Conservation (phyloP, 1,140 invertebrate species). For the Anastrepha ludens region DNA sequence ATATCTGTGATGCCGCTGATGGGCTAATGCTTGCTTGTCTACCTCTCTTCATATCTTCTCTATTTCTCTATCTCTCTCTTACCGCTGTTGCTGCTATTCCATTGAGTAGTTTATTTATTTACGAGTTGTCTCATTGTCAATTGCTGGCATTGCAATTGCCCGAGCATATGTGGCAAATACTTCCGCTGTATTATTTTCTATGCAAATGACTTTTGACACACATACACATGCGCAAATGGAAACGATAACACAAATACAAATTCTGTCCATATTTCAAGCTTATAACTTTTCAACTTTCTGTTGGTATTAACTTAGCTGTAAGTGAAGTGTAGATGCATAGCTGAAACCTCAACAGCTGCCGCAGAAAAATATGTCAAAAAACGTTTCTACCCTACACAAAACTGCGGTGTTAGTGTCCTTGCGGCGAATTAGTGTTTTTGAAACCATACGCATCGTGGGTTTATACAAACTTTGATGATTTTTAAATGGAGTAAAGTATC, state of each 20-base stretch:
- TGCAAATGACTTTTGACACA: slow-evolving; percentile 13
- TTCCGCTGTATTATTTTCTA: slow-evolving; percentile 33
- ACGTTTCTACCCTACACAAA: too few species aligned
- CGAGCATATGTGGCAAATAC: slow-evolving; percentile 16
- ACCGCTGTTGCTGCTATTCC: neutral
- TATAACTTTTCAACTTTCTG: neutral
- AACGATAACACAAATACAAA: neutral
- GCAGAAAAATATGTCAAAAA: too few species aligned
- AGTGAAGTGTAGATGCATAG: too few species aligned
- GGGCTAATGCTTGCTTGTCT: neutral
- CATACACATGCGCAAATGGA: neutral
- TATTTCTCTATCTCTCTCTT: too few species aligned
- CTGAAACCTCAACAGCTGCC: too few species aligned
- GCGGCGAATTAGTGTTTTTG: too few species aligned
- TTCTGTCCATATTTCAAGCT: neutral
- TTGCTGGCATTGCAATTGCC: neutral
- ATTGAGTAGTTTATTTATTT: slow-evolving; percentile 39
- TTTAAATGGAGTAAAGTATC: too few species aligned
- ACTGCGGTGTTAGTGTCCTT: too few species aligned
- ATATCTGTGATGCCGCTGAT: neutral
- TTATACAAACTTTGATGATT: too few species aligned
- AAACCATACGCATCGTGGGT: too few species aligned
- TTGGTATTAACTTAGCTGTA: neutral
- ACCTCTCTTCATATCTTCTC: neutral
- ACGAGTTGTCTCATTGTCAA: neutral